Evolutionary conservation across 2,113 vertebrate species (phyloP).

Genomic region (Microcebus tavaratra): DNA sequence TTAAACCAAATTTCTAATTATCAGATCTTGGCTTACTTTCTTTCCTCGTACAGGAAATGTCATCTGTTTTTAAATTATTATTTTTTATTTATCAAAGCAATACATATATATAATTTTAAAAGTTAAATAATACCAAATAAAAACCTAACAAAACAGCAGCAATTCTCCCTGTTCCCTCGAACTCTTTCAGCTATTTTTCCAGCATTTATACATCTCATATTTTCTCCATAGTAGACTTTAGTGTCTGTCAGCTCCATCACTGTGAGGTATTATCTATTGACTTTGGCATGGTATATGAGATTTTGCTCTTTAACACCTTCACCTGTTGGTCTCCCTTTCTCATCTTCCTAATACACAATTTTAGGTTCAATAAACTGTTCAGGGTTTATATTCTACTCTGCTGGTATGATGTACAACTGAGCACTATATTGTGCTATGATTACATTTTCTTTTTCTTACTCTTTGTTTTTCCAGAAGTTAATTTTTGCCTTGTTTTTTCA

Average conservation of each 20-base stretch:
- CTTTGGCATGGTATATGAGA: background rate
- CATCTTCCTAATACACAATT: background rate
- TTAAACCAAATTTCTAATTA: constrained; percentile 38
- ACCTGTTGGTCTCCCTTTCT: background rate
- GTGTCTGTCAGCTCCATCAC: background rate
- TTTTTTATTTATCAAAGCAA: constrained; percentile 32
- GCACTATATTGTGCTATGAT: rapidly evolving
- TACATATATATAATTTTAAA: background rate
- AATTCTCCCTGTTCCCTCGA: rapidly evolving
- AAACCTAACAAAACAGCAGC: background rate
- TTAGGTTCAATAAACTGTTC: background rate
- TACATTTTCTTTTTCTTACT: background rate
- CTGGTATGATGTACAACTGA: background rate
- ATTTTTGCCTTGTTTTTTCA: background rate
- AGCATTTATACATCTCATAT: background rate
- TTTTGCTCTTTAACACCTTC: background rate
- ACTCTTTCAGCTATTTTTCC: background rate
- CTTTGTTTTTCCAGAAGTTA: background rate
- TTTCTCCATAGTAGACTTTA: background rate
- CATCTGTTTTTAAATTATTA: background rate
- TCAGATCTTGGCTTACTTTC: constrained; percentile 51
- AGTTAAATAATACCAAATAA: background rate
- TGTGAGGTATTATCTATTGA: background rate
- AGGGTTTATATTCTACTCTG: background rate
- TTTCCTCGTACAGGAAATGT: background rate